A percentile compares a stretch with the other conserved stretches of the same genome.
Evolutionary conservation across 2,113 vertebrate species (phyloP).

Genomic region (Dasyornis broadbenti): DNA sequence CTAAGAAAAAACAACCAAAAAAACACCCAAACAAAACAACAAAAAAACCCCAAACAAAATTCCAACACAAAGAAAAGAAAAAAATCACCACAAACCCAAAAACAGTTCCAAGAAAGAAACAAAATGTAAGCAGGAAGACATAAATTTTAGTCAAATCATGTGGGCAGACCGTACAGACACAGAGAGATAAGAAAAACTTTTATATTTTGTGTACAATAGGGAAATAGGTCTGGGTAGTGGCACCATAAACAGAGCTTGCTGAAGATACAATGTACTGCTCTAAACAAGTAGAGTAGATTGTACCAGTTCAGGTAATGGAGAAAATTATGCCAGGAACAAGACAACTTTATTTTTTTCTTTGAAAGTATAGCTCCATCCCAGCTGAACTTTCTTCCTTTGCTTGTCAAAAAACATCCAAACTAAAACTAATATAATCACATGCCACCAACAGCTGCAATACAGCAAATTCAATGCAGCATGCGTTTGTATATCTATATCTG

Average conservation of each 20-base stretch:
- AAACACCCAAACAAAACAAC: background rate
- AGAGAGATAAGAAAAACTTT: background rate
- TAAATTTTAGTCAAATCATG: background rate
- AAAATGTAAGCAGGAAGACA: background rate
- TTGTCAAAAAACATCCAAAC: background rate
- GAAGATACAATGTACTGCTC: background rate
- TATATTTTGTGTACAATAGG: background rate
- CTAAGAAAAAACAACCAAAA: no score
- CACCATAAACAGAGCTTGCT: background rate
- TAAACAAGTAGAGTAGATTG: background rate
- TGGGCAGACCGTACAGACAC: background rate
- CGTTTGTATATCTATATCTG: background rate
- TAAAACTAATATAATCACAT: background rate
- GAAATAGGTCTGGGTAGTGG: background rate
- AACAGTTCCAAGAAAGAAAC: background rate
- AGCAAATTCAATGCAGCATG: background rate
- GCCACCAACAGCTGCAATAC: background rate
- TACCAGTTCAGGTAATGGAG: background rate
- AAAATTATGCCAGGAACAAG: background rate
- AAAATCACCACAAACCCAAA: background rate
- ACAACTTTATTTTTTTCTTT: background rate
- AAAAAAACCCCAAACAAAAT: background rate
- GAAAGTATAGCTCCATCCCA: background rate
- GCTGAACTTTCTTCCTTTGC: background rate
- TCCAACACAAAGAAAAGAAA: background rate